phyloP scores from a whole-genome alignment of 2,797 vertebrate species.

The Onychomys torridus region DNA sequence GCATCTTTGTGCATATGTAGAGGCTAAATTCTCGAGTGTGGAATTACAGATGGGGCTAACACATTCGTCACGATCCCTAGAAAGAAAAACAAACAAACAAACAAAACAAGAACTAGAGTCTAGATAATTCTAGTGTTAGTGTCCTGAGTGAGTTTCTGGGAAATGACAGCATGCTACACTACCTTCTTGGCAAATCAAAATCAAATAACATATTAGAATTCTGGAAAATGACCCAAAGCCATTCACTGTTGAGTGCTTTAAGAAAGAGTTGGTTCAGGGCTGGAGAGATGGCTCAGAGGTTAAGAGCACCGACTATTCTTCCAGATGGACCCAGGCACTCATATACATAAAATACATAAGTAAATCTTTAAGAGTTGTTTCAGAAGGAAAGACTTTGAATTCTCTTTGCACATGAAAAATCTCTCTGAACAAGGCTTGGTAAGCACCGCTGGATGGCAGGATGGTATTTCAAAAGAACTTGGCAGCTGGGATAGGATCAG shows the following conservation, averaged over 20 bases:
- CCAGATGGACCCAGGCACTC: neutral
- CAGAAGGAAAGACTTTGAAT: constrained; percentile 29
- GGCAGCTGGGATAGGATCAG: neutral
- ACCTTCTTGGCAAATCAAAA: neutral
- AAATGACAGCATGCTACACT: neutral
- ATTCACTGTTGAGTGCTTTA: constrained; percentile 52
- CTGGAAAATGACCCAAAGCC: constrained; percentile 11
- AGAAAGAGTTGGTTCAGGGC: neutral
- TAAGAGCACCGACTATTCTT: neutral
- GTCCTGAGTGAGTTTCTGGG: neutral
- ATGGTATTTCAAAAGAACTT: constrained; percentile 5
- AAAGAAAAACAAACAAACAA: neutral
- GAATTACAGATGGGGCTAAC: neutral
- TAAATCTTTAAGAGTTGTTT: neutral
- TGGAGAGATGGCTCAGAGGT: neutral
- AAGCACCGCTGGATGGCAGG: neutral
- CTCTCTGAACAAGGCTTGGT: neutral
- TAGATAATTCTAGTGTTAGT: neutral
- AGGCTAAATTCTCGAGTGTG: neutral
- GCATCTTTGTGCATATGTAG: too few relatives aligned
- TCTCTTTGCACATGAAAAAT: neutral
- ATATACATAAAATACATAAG: neutral
- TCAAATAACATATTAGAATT: constrained; percentile 12
- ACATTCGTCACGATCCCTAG: neutral
- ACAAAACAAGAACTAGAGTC: neutral